phyloP scores from a whole-genome alignment of 2,113 vertebrate genomes.

The Lepus timidus region DNA sequence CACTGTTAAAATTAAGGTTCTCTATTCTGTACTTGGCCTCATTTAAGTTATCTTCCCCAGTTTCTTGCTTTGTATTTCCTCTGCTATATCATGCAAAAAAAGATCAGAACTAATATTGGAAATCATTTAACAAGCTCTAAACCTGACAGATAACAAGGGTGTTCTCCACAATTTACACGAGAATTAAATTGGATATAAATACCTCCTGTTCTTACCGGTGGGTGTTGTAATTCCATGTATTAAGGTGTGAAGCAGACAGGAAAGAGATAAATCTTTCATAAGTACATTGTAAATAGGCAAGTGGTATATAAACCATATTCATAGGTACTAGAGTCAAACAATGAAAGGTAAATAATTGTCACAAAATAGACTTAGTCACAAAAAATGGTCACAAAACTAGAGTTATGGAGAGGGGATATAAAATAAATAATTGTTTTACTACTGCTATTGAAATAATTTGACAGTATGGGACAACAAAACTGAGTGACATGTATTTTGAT shows the following conservation, averaged over 20 bases:
- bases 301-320: slow-evolving; percentile 87
- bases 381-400: slow-evolving; percentile 77
- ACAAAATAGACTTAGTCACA: slow-evolving; percentile 79
- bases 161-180: slow-evolving; percentile 89
- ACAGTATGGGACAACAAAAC: slow-evolving; percentile 74
- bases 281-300: slow-evolving; percentile 90
- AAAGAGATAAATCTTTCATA: slow-evolving; percentile 95
- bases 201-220: slow-evolving; percentile 99
- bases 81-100: slow-evolving; percentile 88
- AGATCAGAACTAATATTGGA: slow-evolving; percentile 85
- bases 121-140: slow-evolving; percentile 88
- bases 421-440: slow-evolving; percentile 74
- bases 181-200: slow-evolving; percentile 92
- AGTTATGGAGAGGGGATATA: slow-evolving; percentile 74
- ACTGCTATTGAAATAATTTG: slow-evolving; percentile 78
- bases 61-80: slow-evolving; percentile 82
- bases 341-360: slow-evolving; percentile 80
- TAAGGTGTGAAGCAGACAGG: slow-evolving; percentile 94
- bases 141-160: slow-evolving; percentile 89
- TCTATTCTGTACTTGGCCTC: slow-evolving; percentile 86
- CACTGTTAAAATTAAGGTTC: slow-evolving; percentile 67
- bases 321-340: slow-evolving; percentile 85
- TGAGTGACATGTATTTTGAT: slow-evolving; percentile 81
- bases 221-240: slow-evolving; percentile 94
- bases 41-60: slow-evolving; percentile 77